Evolutionary conservation across 2,888 invertebrate species (phyloP).

Genomic region (Eupelmus urozonus): DNA sequence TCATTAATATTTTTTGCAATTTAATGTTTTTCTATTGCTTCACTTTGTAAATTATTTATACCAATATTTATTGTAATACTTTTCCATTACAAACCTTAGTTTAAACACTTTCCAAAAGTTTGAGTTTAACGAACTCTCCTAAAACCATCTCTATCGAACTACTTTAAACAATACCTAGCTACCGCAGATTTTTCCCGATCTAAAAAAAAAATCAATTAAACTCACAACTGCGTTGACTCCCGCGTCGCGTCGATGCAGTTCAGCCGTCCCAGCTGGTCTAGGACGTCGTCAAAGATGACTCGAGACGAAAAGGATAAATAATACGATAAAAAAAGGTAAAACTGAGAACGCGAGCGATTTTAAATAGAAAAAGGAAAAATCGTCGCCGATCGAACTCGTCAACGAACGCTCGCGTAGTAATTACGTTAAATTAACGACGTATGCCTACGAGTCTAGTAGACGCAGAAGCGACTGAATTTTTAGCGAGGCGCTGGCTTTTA

Average conservation of each 20-base stretch:
- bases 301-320: neutral
- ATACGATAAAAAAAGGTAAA: neutral
- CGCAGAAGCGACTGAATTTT: constrained; percentile 16
- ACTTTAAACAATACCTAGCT: no score
- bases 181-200: no score
- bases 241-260: constrained; percentile 30
- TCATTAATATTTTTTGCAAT: no score
- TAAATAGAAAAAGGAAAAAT: neutral
- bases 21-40: no score
- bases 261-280: constrained; percentile 67
- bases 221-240: neutral
- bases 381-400: constrained; percentile 23
- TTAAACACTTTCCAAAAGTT: no score
- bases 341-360: constrained; percentile 6
- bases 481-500: constrained; percentile 39
- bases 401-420: neutral
- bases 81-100: no score
- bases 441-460: no score
- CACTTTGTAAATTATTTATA: no score
- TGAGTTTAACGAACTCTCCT: no score
- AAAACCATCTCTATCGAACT: no score
- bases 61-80: no score
- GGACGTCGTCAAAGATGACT: constrained; percentile 55
- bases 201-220: no score
- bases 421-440: neutral